Base-by-base conservation (phyloP, 2,797 vertebrate species). In the Cossypha polioptera region DNA sequence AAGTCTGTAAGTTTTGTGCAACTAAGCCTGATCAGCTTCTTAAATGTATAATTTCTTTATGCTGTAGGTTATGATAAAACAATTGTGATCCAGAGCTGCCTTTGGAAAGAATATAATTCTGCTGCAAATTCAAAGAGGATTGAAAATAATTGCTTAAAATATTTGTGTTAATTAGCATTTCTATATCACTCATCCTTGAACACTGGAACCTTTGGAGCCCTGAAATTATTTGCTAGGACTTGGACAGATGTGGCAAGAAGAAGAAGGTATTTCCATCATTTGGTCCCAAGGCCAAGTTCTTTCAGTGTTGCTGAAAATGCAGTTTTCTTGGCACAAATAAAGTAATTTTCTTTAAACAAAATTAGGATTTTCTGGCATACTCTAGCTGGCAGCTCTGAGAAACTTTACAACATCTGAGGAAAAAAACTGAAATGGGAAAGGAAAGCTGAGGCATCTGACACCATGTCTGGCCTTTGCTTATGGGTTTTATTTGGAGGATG, bases 271-370 rank as follows among this genome's bases (percentile, higher is more conserved):
- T 93, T 81, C 81, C 86, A 79, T 79, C n/a, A 73, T 76, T 58
- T 81, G 36, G 14, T 95, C 45, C n/a, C 51, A 73, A 75, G 55
- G 67, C 51, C 91, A 92, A 84, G 8, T 76, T 84, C 36, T 84
- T 84, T 75, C 58, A 88, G 40, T 47, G 51, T 21, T 93, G 73
- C 55, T 79, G 77, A 62, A 94, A 93, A 93, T 33, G 71, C 59
- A 57, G 13, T 57, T 86, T 90, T 88, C 71, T 92, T 90, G 88
- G 79, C 90, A 79, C 61, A 94, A 84, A 88, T 42, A 58, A 72
- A 76, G 29, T 59, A 14, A 31, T 75, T 75, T 91, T 87, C 36
- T 89, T 35, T 55, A 38, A 84, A 80, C 11, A 92, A 88, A 90
- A 90, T 78, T 25, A 55, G 36, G 43, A 18, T 48, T 55, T 78